Evolutionary conservation across 2,797 vertebrate species (phyloP).

Genomic region (Hippoglossus hippoglossus): DNA sequence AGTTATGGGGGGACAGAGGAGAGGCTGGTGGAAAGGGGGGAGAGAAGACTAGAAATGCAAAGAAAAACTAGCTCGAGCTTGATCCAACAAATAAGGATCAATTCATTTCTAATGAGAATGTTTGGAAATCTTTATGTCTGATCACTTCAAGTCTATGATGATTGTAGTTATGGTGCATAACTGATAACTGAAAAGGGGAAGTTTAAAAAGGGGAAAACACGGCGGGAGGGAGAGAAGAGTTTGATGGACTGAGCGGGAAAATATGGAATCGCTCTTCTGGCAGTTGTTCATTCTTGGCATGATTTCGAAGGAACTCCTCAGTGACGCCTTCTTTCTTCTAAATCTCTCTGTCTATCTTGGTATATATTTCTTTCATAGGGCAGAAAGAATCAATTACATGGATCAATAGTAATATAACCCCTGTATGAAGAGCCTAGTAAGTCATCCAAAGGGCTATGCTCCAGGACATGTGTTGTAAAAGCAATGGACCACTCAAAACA

Average conservation of each 20-base stretch:
- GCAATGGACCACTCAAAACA: not conserved
- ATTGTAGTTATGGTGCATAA: not conserved
- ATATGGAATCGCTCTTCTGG: constrained; percentile 11
- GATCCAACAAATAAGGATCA: not conserved
- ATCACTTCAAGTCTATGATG: not conserved
- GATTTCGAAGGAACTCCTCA: not conserved
- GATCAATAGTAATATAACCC: constrained; percentile 35
- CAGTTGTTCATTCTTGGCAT: not conserved
- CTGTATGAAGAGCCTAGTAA: constrained; percentile 4
- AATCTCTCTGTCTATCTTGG: constrained; percentile 7
- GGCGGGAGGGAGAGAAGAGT: not conserved
- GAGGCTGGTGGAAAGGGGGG: too few species aligned
- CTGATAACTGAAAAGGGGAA: not conserved
- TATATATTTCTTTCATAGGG: constrained; percentile 10
- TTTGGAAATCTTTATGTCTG: not conserved
- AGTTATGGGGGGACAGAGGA: too few species aligned
- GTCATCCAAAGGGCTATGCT: constrained; percentile 21
- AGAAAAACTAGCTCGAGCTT: not conserved
- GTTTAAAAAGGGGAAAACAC: not conserved
- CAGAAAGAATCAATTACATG: constrained; percentile 29
- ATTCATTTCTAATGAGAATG: not conserved
- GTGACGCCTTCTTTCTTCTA: not conserved
- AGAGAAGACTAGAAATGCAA: not conserved
- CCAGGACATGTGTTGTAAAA: constrained; percentile 11
- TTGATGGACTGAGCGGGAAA: not conserved